Base-by-base conservation (phyloP, 2,113 vertebrate species). In the Laticauda colubrina region DNA sequence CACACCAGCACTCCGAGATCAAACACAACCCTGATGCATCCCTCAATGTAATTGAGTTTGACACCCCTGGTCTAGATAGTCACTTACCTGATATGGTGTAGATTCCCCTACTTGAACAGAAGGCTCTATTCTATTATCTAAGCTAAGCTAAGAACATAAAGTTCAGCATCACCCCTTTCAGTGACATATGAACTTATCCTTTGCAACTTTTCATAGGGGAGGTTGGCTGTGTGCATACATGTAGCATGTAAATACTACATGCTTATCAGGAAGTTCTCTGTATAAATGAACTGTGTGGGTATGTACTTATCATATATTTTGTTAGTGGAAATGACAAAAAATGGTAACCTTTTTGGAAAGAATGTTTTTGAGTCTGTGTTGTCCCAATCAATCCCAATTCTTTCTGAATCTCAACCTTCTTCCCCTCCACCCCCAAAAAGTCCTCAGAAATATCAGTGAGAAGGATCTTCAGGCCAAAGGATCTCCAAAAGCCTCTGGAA, bases 111-210 rank as follows among this genome's bases (percentile, higher is more conserved):
- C 24, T 26, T 61, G 57, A 61, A 21, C 8, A 61, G 57, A 7
- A 21, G 57, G 24, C 24, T 61, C 24, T 26, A 26, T 61, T 61
- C 9, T 61, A 61, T 61, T 61, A 61, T 91, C 12, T 89, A 81
- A 90, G 87, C 89, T 92, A 39, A 39, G 34, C 34, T 39, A 39
- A 39, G 34, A 39, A 39, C 34, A 39, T 90, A 87, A 48, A 89
- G 59, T 88, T 93, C 69, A 88, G 26, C 0, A 9, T 85, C 14
- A 89, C 53, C 94, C 88, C 26, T 94, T 89, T 64, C 91, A 87
- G 14, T 64, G n/a, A 5, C 51, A 89, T 24, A 92, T 39, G 34
- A 56, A 45, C 26, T 14, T 89, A 23, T 48, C 26, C 6, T 85
- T 54, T 45, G 24, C 24, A 54, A 54, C 51, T 75, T 18, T 81